These are phyloP conservation scores for Dermolepida albohirtum DNA, from an alignment of 2,888 invertebrate genomes.

Conservation along the genomic window DNA sequence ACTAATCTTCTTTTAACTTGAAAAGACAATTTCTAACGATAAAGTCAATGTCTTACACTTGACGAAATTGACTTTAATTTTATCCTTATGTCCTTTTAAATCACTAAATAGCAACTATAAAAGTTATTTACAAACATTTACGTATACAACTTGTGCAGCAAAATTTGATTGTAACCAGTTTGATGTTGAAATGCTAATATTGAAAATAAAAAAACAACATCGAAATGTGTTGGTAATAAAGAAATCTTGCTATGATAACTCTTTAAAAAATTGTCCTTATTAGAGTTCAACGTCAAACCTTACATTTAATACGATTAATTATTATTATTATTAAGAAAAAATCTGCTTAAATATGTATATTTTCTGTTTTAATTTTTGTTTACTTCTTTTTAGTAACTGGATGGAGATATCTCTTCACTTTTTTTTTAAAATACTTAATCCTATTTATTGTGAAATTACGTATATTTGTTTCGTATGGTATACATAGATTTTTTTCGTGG, in stretches of 20 bases:
- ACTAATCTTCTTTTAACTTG: not conserved
- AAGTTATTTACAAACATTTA: constrained; percentile 59
- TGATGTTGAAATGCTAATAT: constrained; percentile 3
- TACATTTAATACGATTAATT: not conserved
- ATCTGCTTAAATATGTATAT: constrained; percentile 30
- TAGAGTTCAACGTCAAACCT: not conserved
- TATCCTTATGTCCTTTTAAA: constrained; percentile 7
- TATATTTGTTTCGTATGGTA: constrained; percentile 50
- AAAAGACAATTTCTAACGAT: constrained; percentile 8
- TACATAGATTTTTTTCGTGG: constrained; percentile 38
- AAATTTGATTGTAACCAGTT: constrained; percentile 7
- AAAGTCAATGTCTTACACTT: not conserved
- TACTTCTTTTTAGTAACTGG: constrained; percentile 50
- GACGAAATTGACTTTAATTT: constrained; percentile 21
- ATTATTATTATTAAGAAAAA: constrained; percentile 13
- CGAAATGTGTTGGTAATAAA: constrained; percentile 2
- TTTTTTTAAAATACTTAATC: constrained; percentile 41
- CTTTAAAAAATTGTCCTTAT: not conserved
- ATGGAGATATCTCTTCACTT: constrained; percentile 56
- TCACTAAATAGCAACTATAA: constrained; percentile 53
- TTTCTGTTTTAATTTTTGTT: no score
- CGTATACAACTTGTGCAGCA: constrained; percentile 51
- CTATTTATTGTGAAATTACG: constrained; percentile 60
- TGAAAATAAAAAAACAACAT: not conserved
- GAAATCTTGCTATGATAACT: not conserved